Evolutionary conservation across 2,797 vertebrate species (phyloP).

Genomic region (Poeciliopsis gracilis): DNA sequence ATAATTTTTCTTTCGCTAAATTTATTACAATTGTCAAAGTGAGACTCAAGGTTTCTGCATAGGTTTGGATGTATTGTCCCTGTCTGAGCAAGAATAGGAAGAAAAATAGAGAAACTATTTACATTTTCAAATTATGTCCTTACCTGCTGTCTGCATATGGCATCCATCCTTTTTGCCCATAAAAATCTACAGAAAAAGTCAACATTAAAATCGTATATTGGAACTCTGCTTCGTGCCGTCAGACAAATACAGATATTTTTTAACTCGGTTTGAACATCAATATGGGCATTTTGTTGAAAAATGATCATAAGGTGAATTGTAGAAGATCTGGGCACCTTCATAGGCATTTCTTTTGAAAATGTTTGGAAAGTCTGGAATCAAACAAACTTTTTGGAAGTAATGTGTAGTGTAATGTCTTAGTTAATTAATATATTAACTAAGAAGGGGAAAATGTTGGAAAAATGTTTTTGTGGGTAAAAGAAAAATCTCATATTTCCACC

Average conservation of each 20-base stretch:
- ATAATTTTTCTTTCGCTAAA: background rate
- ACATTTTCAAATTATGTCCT: background rate
- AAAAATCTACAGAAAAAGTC: background rate
- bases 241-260: background rate
- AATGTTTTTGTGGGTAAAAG: too few species aligned
- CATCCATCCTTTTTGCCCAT: background rate
- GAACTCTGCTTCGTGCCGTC: background rate
- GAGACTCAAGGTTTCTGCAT: background rate
- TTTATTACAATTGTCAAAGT: background rate
- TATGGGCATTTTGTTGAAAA: background rate
- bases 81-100: background rate
- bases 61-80: background rate
- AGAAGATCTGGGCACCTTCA: background rate
- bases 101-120: background rate
- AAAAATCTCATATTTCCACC: slow-evolving; percentile 25
- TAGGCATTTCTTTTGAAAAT: background rate
- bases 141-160: background rate
- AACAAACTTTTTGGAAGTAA: background rate
- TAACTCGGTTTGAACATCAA: background rate
- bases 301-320: background rate
- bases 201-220: background rate
- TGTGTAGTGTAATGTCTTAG: background rate
- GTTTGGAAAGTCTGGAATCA: too few species aligned
- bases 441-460: too few species aligned
- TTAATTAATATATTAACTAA: background rate